Evolutionary conservation across 2,797 vertebrate genomes (phyloP).

Genomic region (Varecia variegata): DNA sequence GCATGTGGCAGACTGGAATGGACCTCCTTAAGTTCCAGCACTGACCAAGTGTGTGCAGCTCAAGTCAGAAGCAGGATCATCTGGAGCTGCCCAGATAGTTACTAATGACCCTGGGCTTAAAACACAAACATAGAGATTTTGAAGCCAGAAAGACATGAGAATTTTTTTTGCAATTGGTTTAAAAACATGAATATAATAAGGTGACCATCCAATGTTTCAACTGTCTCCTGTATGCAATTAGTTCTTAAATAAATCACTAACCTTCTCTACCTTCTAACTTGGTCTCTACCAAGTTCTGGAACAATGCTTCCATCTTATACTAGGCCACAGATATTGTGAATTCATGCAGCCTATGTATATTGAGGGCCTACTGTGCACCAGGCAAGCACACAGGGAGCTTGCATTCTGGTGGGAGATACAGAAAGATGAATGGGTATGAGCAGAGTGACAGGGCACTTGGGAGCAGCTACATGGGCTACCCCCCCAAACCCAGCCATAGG

Average conservation of each 20-base stretch:
- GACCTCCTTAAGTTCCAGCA: too few species aligned
- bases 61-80: not conserved
- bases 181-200: not conserved
- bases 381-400: not conserved
- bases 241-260: not conserved
- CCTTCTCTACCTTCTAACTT: too few species aligned
- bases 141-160: not conserved
- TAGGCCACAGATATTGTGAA: not conserved
- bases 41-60: not conserved
- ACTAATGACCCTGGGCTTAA: not conserved
- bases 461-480: not conserved
- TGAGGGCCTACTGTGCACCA: not conserved
- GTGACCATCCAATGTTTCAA: not conserved
- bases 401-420: not conserved
- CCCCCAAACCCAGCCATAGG: not conserved
- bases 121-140: conserved; percentile 9
- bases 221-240: not conserved
- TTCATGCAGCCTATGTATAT: not conserved
- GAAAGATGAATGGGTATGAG: not conserved
- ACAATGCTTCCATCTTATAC: not conserved
- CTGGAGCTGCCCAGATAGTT: not conserved
- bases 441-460: not conserved
- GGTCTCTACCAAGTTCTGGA: not conserved
- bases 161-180: conserved; percentile 16
- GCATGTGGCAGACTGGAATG: not conserved